A percentile compares a stretch with the other conserved stretches of the same genome.
Conservation (phyloP, 1,140 invertebrate species). For the Cyrtorhinus lividipennis region DNA sequence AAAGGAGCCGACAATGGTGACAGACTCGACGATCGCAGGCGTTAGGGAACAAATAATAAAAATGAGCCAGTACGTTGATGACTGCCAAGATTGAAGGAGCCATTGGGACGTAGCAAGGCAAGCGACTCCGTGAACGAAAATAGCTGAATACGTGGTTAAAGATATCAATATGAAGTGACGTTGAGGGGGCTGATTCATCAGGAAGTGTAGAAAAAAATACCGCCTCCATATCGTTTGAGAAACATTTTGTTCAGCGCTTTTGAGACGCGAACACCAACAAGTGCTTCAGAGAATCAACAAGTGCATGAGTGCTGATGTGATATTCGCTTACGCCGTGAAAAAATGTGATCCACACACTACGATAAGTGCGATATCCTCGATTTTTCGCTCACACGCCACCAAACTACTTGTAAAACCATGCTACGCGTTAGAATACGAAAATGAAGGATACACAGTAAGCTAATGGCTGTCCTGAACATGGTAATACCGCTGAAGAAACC, state of each 20-base stretch:
- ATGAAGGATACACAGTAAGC: conserved; percentile 21
- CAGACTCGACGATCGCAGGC: conserved; percentile 11
- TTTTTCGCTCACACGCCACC: too few species aligned
- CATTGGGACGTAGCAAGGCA: conserved; percentile 16
- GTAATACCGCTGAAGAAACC: conserved; percentile 20
- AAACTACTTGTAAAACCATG: too few species aligned
- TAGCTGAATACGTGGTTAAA: conserved; percentile 11
- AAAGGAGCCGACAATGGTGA: conserved; percentile 10
- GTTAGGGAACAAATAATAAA: conserved; percentile 12
- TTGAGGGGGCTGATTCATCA: background rate
- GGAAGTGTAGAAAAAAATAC: background rate
- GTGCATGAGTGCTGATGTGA: too few species aligned
- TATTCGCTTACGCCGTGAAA: too few species aligned
- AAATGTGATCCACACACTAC: too few species aligned
- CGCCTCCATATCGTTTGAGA: background rate
- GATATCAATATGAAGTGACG: too few species aligned
- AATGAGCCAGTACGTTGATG: conserved; percentile 16
- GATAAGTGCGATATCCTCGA: too few species aligned
- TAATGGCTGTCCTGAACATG: conserved; percentile 19
- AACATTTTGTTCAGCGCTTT: background rate
- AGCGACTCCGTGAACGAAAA: conserved; percentile 17
- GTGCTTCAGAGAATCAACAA: too few species aligned
- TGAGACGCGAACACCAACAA: background rate
- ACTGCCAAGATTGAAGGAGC: conserved; percentile 17
- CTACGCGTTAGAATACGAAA: too few species aligned